These are phyloP conservation scores for Callipepla squamata DNA, from an alignment of 2,113 vertebrate species.

Conservation along the genomic window DNA sequence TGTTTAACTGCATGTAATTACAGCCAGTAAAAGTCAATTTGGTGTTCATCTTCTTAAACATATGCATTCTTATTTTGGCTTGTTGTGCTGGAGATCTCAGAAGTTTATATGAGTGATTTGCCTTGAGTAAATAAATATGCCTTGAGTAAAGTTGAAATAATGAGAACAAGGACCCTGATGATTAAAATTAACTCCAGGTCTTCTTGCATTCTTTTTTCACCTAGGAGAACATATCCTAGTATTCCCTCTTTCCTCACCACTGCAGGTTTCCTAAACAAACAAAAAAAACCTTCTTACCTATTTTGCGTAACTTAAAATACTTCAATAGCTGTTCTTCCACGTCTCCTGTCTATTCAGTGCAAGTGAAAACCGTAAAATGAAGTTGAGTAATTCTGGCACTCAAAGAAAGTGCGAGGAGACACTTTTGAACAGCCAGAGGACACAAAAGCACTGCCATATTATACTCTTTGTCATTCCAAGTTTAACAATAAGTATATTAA, in stretches of 20 bases:
- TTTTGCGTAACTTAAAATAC: constrained; percentile 52
- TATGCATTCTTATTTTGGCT: background rate
- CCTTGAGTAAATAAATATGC: background rate
- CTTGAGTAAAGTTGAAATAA: background rate
- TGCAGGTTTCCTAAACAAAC: background rate
- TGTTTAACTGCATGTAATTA: background rate
- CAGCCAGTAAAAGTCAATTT: background rate
- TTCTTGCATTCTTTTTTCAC: background rate
- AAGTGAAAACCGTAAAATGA: constrained; percentile 73
- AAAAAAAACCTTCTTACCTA: constrained; percentile 14
- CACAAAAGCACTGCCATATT: constrained; percentile 63
- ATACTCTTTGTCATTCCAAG: constrained; percentile 76
- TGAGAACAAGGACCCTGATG: background rate
- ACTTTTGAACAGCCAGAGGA: constrained; percentile 75
- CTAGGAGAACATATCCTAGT: background rate
- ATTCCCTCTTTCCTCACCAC: background rate
- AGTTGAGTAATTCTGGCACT: constrained; percentile 78
- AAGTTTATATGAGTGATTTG: background rate
- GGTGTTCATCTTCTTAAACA: background rate
- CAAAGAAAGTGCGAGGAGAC: constrained; percentile 71
- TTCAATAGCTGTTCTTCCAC: constrained; percentile 61
- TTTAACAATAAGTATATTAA: constrained; percentile 76
- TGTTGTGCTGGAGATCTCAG: background rate
- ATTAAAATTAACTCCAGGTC: background rate
- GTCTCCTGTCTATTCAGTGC: constrained; percentile 74